Evolutionary conservation across 2,888 invertebrate species (phyloP), one percentile per base, ranked within the genome.

Genomic region (Drosophila lutescens): DNA sequence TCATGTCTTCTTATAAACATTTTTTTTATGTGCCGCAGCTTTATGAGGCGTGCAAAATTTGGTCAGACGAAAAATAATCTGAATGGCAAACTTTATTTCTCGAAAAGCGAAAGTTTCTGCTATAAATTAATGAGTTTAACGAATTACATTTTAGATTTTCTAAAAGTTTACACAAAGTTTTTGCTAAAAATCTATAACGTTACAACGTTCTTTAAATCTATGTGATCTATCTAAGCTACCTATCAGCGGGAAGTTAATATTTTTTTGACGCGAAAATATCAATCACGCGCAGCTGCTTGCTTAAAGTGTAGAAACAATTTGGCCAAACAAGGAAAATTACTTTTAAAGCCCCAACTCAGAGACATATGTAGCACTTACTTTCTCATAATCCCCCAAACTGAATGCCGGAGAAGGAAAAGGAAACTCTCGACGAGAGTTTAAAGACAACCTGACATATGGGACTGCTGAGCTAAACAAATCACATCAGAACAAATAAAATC

Each of bases 401-500:
- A 69, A 65, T 56, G 77, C 56, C 72, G 20, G 12, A 9, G 10
- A 26, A 26, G 30, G 26, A 26, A 26, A 26, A 2, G 5, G 26
- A 44, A 62, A 55, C 44, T 41, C 57, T 60, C 67, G 53, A 79
- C 75, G 73, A 78, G 75, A 81, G 51, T 85, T 86, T 88, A 88
- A 88, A 86, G 78, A 66, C 74, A 77, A 75, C 71, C 82, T 74
- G 76, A 79, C 80, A 76, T 69, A 72, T 73, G 80, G 61, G 57
- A 50, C 51, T 60, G 61, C 46, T 54, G 47, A 38, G 76, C 85
- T 77, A 86, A 88, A 86, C 85, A 85, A 85, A 85, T 85, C 88
- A 85, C 85, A 85, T 79, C 86, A 83, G 77, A 65, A 68, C 81
- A 80, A 88, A 86, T 79, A 86, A 74, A 85, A 79, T 77, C 71